phyloP scores from a whole-genome alignment of 2,113 vertebrate genomes.

The Pantherophis guttatus region DNA sequence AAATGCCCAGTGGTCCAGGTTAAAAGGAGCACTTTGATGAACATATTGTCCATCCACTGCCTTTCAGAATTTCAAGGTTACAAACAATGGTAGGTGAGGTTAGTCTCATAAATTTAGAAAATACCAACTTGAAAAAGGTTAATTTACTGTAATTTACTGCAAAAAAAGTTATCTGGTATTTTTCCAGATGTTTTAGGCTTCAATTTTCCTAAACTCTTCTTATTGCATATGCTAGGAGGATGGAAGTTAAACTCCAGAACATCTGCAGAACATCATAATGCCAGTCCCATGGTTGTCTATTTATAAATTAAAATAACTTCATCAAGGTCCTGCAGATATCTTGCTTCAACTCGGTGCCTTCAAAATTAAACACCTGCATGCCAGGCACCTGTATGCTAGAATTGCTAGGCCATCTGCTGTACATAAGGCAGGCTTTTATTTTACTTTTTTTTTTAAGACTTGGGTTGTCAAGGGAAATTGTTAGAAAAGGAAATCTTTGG shows the following conservation, averaged over 20 bases:
- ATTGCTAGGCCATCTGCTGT: conserved; percentile 51
- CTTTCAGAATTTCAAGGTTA: background rate
- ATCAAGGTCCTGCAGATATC: conserved; percentile 36
- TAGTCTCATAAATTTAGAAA: background rate
- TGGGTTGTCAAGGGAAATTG: conserved; percentile 47
- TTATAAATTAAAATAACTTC: conserved; percentile 18
- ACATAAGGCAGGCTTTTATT: conserved; percentile 8
- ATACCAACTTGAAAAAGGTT: background rate
- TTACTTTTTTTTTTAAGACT: conserved; percentile 2
- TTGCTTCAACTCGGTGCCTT: conserved; percentile 2
- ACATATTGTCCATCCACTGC: background rate
- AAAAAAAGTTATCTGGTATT: background rate
- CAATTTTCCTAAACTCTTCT: background rate
- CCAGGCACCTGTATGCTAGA: conserved; percentile 43
- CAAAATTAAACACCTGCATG: conserved; percentile 34
- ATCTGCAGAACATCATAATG: background rate
- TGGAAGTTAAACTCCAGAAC: background rate
- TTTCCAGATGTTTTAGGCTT: background rate
- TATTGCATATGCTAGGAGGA: background rate
- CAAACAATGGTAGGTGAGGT: background rate
- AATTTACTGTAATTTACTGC: background rate
- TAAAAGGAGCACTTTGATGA: background rate
- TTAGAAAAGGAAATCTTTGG: conserved; percentile 48
- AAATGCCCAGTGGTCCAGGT: background rate
- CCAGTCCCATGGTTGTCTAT: background rate